Percentiles rank a stretch among this genome's conserved stretches.
Evolutionary conservation across 2,888 invertebrate genomes (phyloP).

Genomic region (Lycocerus yunnanus): DNA sequence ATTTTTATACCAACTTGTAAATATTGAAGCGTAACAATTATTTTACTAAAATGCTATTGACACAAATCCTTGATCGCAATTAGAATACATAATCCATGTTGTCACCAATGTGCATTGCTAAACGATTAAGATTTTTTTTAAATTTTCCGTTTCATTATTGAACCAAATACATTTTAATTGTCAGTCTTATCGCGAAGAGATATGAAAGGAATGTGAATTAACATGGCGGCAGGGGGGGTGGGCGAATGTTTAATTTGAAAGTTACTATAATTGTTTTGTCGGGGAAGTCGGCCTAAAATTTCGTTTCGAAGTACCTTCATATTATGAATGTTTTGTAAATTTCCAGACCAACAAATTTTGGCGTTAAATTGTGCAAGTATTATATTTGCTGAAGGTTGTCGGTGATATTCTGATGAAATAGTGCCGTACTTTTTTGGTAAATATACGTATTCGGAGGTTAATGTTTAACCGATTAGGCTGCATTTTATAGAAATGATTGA

Average conservation of each 20-base stretch:
- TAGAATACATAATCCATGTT: background rate
- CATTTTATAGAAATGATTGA: background rate
- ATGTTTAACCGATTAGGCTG: background rate
- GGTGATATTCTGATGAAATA: constrained; percentile 16
- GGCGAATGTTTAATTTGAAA: no score
- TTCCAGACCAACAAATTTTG: constrained; percentile 30
- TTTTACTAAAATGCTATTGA: constrained; percentile 9
- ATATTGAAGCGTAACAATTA: background rate
- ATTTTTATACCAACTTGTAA: background rate
- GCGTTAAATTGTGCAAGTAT: constrained; percentile 31
- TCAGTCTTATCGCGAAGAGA: background rate
- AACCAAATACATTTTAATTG: background rate
- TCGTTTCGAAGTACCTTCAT: background rate
- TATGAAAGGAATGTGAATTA: background rate
- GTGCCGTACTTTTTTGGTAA: constrained; percentile 10
- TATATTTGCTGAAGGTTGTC: constrained; percentile 15
- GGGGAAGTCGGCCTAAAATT: background rate
- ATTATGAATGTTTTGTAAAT: constrained; percentile 29
- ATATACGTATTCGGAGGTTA: constrained; percentile 10
- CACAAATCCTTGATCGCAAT: constrained; percentile 19
- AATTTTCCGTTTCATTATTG: background rate
- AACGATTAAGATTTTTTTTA: background rate
- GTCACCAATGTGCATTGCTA: background rate
- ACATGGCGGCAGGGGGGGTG: no score
- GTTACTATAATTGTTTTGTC: background rate